These are phyloP conservation scores for Nerophis ophidion DNA, from an alignment of 2,113 vertebrate genomes.

Conservation along the genomic window DNA sequence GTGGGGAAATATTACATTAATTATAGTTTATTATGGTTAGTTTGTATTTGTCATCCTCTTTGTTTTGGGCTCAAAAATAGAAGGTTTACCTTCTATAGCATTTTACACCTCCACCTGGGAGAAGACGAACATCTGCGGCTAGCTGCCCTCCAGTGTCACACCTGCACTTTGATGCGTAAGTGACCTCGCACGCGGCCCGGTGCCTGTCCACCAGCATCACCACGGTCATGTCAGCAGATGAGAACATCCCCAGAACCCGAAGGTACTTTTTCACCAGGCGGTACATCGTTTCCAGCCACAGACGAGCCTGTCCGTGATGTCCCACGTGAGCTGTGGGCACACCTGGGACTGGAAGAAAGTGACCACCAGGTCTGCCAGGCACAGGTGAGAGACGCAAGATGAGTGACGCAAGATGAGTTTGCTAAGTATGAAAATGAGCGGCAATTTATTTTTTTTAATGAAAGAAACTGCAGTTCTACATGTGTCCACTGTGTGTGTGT, in stretches of 20 bases:
- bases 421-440: too few relatives aligned
- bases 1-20: too few relatives aligned
- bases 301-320: constrained; percentile 76
- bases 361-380: constrained; percentile 78
- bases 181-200: constrained; percentile 77
- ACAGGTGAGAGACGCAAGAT: constrained; percentile 76
- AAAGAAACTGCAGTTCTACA: too few relatives aligned
- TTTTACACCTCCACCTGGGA: constrained; percentile 66
- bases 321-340: constrained; percentile 82
- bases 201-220: constrained; percentile 83
- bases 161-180: constrained; percentile 69
- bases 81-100: too few relatives aligned
- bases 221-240: constrained; percentile 84
- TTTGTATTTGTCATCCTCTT: too few relatives aligned
- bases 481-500: too few relatives aligned
- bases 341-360: constrained; percentile 85
- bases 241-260: constrained; percentile 86
- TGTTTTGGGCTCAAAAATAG: too few relatives aligned
- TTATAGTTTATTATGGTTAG: too few relatives aligned
- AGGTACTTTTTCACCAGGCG: constrained; percentile 80
- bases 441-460: too few relatives aligned
- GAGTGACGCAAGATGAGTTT: constrained; percentile 56
- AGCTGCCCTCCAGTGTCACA: constrained; percentile 72
- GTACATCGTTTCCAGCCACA: constrained; percentile 75
- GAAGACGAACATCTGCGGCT: constrained; percentile 84